Evolutionary conservation across 2,797 vertebrate genomes (phyloP), one percentile per base, ranked within the genome.

Genomic region (Delichon dasypus): DNA sequence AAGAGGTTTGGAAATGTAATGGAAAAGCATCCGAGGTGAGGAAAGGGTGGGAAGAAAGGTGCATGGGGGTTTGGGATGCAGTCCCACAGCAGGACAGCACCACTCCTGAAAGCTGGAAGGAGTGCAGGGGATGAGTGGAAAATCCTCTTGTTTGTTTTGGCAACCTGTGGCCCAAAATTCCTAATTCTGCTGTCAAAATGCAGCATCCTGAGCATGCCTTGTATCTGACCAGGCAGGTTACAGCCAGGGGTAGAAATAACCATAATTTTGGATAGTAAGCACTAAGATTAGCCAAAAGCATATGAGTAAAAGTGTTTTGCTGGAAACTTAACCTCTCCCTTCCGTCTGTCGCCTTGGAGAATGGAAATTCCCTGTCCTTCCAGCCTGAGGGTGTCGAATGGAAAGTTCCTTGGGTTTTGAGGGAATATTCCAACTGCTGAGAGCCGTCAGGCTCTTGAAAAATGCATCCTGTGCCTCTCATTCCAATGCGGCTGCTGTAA

Each of bases 311-410:
- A 38, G 29, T 82, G 34, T 67, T 85, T 51, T 66, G 10, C 55
- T 76, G 40, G 48, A 55, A 53, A 27, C 5, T 47, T 32, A 18
- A 19, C 26, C 36, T 64, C 29, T 87, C 9, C 11, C 29, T 64
- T 70, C 51, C 40, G 18, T 19, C 66, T 38, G 5, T n/a, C 73
- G 32, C 53, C 29, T 72, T 1, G 0, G 38, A 53, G 50, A 81
- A 25, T 44, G 36, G 79, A 72, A 86, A 48, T 40, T 80, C 7
- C 2, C 0, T 4, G 22, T 70, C 32, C 20, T 93, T 76, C 36
- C 50, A 75, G 27, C 30, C 61, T 2, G 1, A 48, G n/a, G 11
- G 5, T 57, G 30, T 38, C 0, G 0, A 18, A 44, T 11, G 51
- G 48, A 58, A 75, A 38, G 30, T n/a, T 86, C 42, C 73, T 53